A percentile compares a stretch with the other conserved stretches of the same genome.
phyloP scores from a whole-genome alignment of 2,888 invertebrate genomes.

The Campaea margaritaria region DNA sequence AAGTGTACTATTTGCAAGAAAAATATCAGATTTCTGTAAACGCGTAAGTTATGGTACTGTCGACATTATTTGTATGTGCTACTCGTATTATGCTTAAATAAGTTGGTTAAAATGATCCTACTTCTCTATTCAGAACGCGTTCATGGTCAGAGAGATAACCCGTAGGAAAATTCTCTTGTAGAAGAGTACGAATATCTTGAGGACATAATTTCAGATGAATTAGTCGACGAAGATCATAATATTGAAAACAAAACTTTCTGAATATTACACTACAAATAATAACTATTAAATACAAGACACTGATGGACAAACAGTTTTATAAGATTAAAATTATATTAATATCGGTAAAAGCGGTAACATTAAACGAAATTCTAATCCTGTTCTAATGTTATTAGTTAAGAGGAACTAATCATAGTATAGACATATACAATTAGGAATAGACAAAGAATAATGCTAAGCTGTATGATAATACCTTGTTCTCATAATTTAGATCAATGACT shows the following conservation, averaged over 20 bases:
- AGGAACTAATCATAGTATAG: too few relatives aligned
- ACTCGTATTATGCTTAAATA: conserved; percentile 27
- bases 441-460: background rate
- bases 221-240: background rate
- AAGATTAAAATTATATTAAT: too few relatives aligned
- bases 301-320: too few relatives aligned
- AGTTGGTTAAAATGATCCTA: conserved; percentile 46
- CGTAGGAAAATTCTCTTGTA: conserved; percentile 47
- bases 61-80: background rate
- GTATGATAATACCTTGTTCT: conserved; percentile 10
- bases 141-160: conserved; percentile 51
- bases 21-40: background rate
- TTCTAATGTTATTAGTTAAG: too few relatives aligned
- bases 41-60: conserved; percentile 9
- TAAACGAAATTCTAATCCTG: too few relatives aligned
- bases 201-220: background rate
- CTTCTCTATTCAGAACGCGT: conserved; percentile 54
- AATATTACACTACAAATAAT: too few relatives aligned
- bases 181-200: conserved; percentile 14
- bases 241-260: too few relatives aligned
- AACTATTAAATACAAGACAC: too few relatives aligned
- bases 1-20: background rate
- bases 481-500: conserved; percentile 38
- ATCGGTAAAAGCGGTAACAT: too few relatives aligned
- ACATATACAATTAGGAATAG: background rate